Evolutionary conservation across 2,113 vertebrate genomes (phyloP).

Genomic region (Crocuta crocuta): DNA sequence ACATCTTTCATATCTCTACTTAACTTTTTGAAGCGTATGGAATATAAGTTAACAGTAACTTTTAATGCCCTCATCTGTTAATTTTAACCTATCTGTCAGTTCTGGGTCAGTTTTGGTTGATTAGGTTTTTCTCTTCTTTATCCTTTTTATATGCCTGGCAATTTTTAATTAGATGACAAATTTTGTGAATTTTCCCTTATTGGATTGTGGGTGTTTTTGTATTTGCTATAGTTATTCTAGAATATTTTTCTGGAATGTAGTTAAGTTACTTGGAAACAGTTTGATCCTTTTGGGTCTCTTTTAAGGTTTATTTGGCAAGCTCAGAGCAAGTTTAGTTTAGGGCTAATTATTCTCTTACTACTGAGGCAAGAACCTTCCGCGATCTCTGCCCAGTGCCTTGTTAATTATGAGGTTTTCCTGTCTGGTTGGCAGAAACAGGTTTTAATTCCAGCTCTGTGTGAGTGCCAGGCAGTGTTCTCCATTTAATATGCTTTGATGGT

Average conservation of each 20-base stretch:
- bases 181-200: conserved; percentile 48
- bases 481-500: neutral
- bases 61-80: conserved; percentile 1
- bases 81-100: conserved; percentile 4
- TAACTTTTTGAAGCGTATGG: conserved; percentile 22
- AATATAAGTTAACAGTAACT: conserved; percentile 16
- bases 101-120: conserved; percentile 19
- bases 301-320: conserved; percentile 42
- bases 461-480: neutral
- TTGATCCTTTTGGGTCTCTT: conserved; percentile 31
- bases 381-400: neutral
- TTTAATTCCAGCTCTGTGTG: neutral
- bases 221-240: conserved; percentile 19
- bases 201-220: neutral
- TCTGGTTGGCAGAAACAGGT: neutral
- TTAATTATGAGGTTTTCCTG: conserved; percentile 55
- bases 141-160: neutral
- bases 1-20: neutral
- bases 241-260: neutral
- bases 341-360: conserved; percentile 1
- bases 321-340: neutral
- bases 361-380: neutral
- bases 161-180: conserved; percentile 10
- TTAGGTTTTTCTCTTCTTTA: neutral
- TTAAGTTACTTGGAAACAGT: neutral